A percentile compares a stretch with the other conserved stretches of the same genome.
Evolutionary conservation across 1,140 invertebrate species (phyloP).

Genomic region (Drosophila carrolli): DNA sequence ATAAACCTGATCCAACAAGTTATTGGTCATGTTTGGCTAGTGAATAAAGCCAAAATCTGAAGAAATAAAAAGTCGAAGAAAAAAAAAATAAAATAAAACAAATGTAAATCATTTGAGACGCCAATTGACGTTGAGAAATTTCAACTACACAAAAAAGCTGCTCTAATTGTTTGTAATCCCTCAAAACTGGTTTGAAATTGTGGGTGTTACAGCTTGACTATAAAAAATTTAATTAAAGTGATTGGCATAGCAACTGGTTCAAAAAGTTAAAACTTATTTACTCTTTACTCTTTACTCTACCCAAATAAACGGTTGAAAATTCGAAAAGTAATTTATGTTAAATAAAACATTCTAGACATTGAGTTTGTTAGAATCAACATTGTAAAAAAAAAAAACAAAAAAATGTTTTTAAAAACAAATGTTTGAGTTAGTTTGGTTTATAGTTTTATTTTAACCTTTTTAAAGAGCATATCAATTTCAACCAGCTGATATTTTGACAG

Average conservation of each 20-base stretch:
- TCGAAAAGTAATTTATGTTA: no score
- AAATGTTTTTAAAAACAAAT: no score
- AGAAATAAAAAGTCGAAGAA: not conserved
- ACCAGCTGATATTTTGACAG: not conserved
- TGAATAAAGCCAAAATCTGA: conserved; percentile 14
- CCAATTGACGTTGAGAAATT: conserved; percentile 49
- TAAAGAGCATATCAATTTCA: conserved; percentile 6
- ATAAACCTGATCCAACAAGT: conserved; percentile 30
- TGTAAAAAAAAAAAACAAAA: no score
- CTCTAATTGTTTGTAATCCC: conserved; percentile 73
- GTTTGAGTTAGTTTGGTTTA: no score
- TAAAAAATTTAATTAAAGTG: not conserved
- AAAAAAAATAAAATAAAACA: conserved; percentile 29
- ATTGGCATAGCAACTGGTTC: no score
- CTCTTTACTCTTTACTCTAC: no score
- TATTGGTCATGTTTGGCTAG: conserved; percentile 39
- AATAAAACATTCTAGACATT: no score
- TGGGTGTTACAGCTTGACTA: not conserved
- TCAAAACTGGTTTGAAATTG: conserved; percentile 14
- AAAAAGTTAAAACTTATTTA: no score
- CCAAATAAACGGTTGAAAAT: no score
- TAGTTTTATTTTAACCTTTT: not conserved
- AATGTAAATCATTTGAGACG: conserved; percentile 44
- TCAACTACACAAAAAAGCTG: conserved; percentile 56
- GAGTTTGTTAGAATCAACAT: no score